A percentile compares a stretch with the other conserved stretches of the same genome.
Conservation (phyloP, 2,113 vertebrate species). For the Pelusios castaneus region DNA sequence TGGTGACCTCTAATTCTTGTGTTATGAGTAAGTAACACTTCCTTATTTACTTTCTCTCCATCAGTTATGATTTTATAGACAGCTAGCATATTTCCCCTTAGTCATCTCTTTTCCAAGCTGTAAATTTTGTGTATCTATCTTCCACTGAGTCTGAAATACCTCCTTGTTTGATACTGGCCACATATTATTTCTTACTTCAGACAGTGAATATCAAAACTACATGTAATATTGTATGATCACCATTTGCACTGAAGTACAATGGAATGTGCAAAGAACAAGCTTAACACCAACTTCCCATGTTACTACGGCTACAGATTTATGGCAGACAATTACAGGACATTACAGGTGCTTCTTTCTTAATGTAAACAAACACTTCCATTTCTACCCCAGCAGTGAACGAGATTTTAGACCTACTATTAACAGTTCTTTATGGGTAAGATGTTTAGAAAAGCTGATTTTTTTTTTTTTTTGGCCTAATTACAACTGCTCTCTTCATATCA, state of each 20-base stretch:
- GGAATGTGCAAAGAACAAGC: neutral
- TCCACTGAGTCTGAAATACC: neutral
- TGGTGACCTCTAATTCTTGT: too few species aligned
- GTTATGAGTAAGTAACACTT: too few species aligned
- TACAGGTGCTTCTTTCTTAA: neutral
- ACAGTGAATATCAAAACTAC: accelerated
- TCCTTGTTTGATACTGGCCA: neutral
- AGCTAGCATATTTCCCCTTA: too few species aligned
- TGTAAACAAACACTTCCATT: neutral
- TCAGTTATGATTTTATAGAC: too few species aligned
- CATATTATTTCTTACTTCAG: neutral
- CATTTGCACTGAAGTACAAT: neutral
- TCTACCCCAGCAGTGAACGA: neutral
- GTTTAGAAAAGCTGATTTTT: neutral
- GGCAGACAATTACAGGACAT: neutral
- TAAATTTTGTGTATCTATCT: neutral
- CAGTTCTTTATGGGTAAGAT: neutral
- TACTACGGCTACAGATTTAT: neutral
- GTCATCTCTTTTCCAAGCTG: too few species aligned
- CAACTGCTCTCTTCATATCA: neutral
- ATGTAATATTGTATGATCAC: neutral
- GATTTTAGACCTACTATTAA: neutral
- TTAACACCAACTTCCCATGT: neutral
- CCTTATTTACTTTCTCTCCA: too few species aligned
- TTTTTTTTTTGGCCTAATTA: too few species aligned